phyloP scores from a whole-genome alignment of 2,888 invertebrate species.

The Oxytorus armatus region DNA sequence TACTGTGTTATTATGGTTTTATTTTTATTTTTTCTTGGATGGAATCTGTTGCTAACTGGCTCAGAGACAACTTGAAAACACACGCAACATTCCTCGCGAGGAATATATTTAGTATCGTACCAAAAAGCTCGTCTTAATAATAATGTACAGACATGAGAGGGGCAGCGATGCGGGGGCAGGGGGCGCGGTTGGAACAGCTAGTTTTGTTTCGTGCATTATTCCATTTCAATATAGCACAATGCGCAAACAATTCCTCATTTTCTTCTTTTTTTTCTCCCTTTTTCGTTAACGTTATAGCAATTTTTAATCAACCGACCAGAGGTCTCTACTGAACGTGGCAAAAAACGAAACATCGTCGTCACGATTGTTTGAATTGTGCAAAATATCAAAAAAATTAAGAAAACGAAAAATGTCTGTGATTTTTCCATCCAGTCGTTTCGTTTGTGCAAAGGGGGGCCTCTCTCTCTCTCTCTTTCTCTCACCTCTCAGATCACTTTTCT shows the following conservation, averaged over 20 bases:
- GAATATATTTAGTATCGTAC: conserved; percentile 68
- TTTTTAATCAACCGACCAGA: conserved; percentile 7
- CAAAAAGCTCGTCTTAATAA: conserved; percentile 60
- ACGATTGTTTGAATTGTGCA: background rate
- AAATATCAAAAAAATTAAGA: conserved; percentile 9
- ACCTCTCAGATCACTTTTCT: conserved; percentile 14
- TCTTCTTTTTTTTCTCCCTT: background rate
- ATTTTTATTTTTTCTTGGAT: conserved; percentile 74
- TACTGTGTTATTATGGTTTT: conserved; percentile 39
- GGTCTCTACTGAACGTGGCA: conserved; percentile 7
- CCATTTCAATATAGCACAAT: conserved; percentile 76
- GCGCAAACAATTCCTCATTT: too few relatives aligned
- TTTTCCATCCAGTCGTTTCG: conserved; percentile 40
- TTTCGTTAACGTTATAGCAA: background rate
- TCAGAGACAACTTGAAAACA: conserved; percentile 74
- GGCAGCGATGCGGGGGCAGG: too few relatives aligned
- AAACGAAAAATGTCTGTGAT: conserved; percentile 7
- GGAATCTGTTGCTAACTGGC: conserved; percentile 80
- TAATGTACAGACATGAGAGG: conserved; percentile 11
- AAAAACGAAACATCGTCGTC: background rate
- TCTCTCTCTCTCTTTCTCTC: too few relatives aligned
- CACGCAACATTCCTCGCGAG: conserved; percentile 60
- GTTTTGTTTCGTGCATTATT: conserved; percentile 74
- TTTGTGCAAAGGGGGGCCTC: conserved; percentile 71
- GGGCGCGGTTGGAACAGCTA: too few relatives aligned